Percentiles rank a stretch among this genome's conserved stretches.
Conservation (phyloP, 1,140 invertebrate species). For the Drosophila prosaltans region DNA sequence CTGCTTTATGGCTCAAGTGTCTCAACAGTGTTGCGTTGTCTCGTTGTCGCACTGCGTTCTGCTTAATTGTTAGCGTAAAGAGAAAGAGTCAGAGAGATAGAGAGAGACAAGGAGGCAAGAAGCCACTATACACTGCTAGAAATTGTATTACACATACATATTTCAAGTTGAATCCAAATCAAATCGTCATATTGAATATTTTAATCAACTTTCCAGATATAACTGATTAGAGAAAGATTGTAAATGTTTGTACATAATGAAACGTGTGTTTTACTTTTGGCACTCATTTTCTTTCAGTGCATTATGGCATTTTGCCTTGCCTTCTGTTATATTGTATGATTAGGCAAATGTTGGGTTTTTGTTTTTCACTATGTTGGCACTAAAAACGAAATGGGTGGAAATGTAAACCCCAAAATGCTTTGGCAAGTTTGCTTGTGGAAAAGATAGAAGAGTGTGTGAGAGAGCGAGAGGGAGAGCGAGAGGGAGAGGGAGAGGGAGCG, state of each 20-base stretch:
- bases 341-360: slow-evolving; percentile 70
- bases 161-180: neutral
- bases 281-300: slow-evolving; percentile 23
- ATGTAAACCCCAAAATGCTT: slow-evolving; percentile 34
- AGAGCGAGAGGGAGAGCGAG: neutral
- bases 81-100: slow-evolving; percentile 3
- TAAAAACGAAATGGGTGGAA: slow-evolving; percentile 57
- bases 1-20: slow-evolving; percentile 76
- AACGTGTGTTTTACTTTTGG: too few species aligned
- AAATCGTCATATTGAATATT: too few species aligned
- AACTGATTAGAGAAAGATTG: too few species aligned
- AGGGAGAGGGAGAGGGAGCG: neutral
- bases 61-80: slow-evolving; percentile 66
- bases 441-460: neutral
- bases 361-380: slow-evolving; percentile 71
- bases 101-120: slow-evolving; percentile 14
- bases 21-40: slow-evolving; percentile 44
- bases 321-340: slow-evolving; percentile 59
- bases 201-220: too few species aligned
- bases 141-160: neutral
- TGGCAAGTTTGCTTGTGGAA: slow-evolving; percentile 36
- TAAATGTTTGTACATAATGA: too few species aligned
- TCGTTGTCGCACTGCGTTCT: slow-evolving; percentile 69
- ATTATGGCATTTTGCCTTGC: slow-evolving; percentile 8
- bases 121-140: slow-evolving; percentile 19